phyloP scores from a whole-genome alignment of 2,797 vertebrate genomes.

The Bufotes viridis region DNA sequence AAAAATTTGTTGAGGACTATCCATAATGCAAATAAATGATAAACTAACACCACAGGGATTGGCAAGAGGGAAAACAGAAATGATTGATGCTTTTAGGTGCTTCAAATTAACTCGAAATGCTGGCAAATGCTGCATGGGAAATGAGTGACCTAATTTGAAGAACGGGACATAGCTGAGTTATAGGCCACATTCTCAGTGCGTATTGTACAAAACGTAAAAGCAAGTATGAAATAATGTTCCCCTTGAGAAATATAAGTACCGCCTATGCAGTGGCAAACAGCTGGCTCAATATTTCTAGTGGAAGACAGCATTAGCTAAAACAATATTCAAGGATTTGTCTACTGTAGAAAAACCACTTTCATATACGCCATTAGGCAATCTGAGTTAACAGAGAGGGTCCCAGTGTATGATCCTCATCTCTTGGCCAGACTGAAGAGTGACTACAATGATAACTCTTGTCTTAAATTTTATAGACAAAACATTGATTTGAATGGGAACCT shows the following conservation, averaged over 20 bases:
- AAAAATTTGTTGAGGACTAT: too few relatives aligned
- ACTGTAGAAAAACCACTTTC: not conserved
- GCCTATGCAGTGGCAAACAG: not conserved
- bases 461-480: not conserved
- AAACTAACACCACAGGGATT: too few relatives aligned
- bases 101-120: too few relatives aligned
- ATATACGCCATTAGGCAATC: not conserved
- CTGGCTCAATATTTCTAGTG: not conserved
- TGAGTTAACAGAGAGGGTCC: too few relatives aligned
- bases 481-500: not conserved
- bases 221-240: not conserved
- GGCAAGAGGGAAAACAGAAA: too few relatives aligned
- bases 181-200: not conserved
- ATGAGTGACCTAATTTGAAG: too few relatives aligned
- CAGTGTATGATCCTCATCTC: too few relatives aligned
- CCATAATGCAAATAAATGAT: too few relatives aligned
- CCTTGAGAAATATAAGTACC: not conserved
- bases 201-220: not conserved
- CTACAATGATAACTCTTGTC: not conserved
- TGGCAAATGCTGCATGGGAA: too few relatives aligned
- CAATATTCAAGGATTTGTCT: too few relatives aligned
- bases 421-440: too few relatives aligned
- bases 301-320: not conserved
- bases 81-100: too few relatives aligned
- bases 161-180: not conserved